A percentile compares a stretch with the other conserved stretches of the same genome.
These are phyloP conservation scores for Apeira syringaria DNA, from an alignment of 2,888 invertebrate genomes.

Conservation along the genomic window DNA sequence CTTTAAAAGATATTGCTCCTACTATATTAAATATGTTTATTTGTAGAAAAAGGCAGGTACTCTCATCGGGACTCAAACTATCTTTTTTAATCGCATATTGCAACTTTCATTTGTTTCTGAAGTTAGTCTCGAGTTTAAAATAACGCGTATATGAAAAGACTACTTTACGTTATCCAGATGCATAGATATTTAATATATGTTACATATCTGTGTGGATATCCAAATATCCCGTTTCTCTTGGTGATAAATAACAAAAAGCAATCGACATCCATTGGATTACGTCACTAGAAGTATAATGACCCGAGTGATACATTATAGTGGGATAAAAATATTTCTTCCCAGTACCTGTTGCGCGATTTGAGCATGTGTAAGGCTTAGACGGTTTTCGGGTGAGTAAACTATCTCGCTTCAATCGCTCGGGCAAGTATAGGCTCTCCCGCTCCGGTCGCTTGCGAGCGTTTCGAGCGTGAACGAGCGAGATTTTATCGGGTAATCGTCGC, in stretches of 20 bases:
- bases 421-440: slow-evolving; percentile 1
- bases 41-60: no score
- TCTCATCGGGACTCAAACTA: no score
- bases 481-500: slow-evolving; percentile 23
- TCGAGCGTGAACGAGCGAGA: slow-evolving; percentile 17
- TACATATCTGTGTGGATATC: no score
- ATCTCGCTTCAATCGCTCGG: slow-evolving; percentile 9
- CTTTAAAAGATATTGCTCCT: no score
- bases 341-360: slow-evolving; percentile 73
- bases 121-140: no score
- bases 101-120: no score
- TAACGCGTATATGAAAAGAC: no score
- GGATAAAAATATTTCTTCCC: slow-evolving; percentile 74
- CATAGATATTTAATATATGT: no score
- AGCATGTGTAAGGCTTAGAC: slow-evolving; percentile 45
- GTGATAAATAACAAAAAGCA: slow-evolving; percentile 39
- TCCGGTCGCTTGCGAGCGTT: slow-evolving; percentile 2
- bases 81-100: no score
- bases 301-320: slow-evolving; percentile 69
- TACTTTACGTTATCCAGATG: no score
- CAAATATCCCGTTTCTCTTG: no score
- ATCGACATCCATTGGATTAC: slow-evolving; percentile 45
- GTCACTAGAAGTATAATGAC: slow-evolving; percentile 54
- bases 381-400: slow-evolving; percentile 34
- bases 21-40: no score